phyloP scores from a whole-genome alignment of 2,113 vertebrate species.

The Stomatorhinus ivindoensis region DNA sequence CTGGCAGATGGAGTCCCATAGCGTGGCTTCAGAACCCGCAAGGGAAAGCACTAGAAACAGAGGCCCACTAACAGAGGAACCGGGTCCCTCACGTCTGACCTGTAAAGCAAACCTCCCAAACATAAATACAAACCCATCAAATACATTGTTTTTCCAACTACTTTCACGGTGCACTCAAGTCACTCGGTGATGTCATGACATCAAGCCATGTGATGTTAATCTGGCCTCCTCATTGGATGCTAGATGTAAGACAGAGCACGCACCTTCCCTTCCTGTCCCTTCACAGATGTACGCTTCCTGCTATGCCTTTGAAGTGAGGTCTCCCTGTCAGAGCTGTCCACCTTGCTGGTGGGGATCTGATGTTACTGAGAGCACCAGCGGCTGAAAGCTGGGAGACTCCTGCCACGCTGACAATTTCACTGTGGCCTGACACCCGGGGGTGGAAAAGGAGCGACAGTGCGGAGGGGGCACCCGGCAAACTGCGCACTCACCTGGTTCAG shows the following conservation, averaged over 20 bases:
- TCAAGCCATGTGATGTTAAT: not conserved
- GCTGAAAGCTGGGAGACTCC: not conserved
- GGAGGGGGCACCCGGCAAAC: not conserved
- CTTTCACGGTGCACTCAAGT: not conserved
- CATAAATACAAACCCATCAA: not conserved
- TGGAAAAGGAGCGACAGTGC: not conserved
- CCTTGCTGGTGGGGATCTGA: not conserved
- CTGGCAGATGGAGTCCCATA: not conserved
- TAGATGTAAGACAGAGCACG: not conserved
- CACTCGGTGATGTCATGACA: not conserved
- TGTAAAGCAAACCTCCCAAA: not conserved
- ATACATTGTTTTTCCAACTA: not conserved
- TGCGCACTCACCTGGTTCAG: constrained; percentile 79
- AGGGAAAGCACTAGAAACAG: not conserved
- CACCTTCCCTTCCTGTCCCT: not conserved
- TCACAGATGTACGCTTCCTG: not conserved
- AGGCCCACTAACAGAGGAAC: not conserved
- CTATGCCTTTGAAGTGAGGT: not conserved
- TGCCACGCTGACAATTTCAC: not conserved
- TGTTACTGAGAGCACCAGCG: not conserved
- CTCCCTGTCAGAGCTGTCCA: not conserved
- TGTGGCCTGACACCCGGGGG: not conserved
- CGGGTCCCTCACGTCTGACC: not conserved
- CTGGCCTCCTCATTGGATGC: not conserved
- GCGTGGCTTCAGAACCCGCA: not conserved